Base-by-base conservation (phyloP, 2,113 vertebrate species). In the Myiopsitta monachus region DNA sequence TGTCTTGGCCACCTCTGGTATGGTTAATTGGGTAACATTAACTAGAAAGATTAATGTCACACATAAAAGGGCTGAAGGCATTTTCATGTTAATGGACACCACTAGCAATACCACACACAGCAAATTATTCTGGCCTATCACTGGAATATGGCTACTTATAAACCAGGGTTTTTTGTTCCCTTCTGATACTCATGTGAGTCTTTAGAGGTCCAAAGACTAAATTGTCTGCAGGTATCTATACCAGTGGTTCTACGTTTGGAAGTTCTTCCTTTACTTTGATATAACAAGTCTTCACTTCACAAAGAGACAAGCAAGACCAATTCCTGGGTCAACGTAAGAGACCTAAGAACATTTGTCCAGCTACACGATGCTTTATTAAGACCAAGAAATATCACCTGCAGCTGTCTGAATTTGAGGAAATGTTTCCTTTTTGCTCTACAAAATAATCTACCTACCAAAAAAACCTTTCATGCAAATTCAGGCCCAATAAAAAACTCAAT, bases 31-130 rank as follows among this genome's bases (percentile, higher is more conserved):
- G 43, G 4, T 61, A 59, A 39, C 7, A 6, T 46, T 38, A 52
- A 44, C 19, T 26, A 18, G 31, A n/a, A 64, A 69, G 47, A 38
- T n/a, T n/a, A 59, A 36, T 1, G 30, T 6, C 27, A 17, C 43
- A 31, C 0, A 0, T 30, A 22, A 83, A 46, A 69, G 10, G 49
- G 43, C 23, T 4, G 2, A 55, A 90, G 43, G 44, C 16, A 52
- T 70, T 39, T 69, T 55, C 39, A 10, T 68, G 11, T 63, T 66
- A 18, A 19, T 7, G 22, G 94, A 11, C 36, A 36, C 7, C 4
- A 1, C 13, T 9, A 57, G 24, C n/a, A 83, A 88, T 90, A 68
- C 7, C 4, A n/a, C 0, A 0, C 14, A 22, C 1, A 10, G 23
- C 9, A 57, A 77, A 69, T 44, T 68, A 36, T 61, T 73, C 67